These are phyloP conservation scores for Clunio marinus DNA, from an alignment of 2,888 invertebrate genomes.

Conservation along the genomic window DNA sequence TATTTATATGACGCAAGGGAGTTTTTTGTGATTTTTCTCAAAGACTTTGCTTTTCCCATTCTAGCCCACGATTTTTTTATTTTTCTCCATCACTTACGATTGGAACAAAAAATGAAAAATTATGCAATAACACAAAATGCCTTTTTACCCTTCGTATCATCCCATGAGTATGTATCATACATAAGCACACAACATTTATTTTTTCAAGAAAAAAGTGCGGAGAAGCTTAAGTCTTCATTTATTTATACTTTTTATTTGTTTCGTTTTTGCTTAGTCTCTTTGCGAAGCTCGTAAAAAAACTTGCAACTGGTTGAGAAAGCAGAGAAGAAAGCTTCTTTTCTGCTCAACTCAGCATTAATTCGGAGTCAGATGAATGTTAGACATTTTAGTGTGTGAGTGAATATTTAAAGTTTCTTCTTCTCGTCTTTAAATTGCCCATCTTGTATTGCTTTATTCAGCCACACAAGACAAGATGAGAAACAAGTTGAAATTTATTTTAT, in stretches of 20 bases:
- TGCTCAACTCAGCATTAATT: neutral
- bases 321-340: neutral
- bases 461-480: neutral
- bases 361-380: neutral
- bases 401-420: neutral
- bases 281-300: neutral
- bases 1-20: constrained; percentile 16
- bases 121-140: neutral
- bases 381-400: neutral
- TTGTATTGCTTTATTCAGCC: neutral
- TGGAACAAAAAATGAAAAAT: neutral
- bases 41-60: too few species aligned
- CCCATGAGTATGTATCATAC: neutral
- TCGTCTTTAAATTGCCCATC: neutral
- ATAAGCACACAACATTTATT: neutral
- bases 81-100: too few species aligned
- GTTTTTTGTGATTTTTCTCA: constrained; percentile 20
- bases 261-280: constrained; percentile 5
- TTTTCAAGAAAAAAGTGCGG: neutral
- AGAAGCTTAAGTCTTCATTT: constrained; percentile 29
- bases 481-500: neutral
- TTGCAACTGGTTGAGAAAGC: constrained; percentile 26
- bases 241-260: constrained; percentile 18
- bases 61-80: too few species aligned
- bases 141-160: neutral